Conservation (phyloP, 2,797 vertebrate genomes). For the Gorsachius magnificus region DNA sequence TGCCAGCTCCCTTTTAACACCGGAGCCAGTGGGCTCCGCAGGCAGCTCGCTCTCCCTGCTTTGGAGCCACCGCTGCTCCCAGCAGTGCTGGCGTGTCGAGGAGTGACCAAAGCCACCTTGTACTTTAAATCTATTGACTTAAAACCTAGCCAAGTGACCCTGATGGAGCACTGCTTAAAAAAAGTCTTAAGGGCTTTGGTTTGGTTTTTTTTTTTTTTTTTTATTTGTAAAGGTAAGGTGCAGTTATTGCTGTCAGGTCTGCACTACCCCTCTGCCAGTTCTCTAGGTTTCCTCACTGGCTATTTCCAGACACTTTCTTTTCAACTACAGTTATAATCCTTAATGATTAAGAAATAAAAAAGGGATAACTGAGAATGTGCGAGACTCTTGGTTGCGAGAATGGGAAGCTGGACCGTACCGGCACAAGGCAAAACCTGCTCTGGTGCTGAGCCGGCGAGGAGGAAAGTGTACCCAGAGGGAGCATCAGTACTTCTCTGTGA, state of each 20-base stretch:
- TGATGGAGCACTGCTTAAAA: neutral
- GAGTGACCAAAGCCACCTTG: neutral
- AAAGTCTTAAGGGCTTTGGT: neutral
- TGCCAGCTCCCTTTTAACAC: neutral
- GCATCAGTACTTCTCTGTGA: neutral
- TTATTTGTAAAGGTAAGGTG: neutral
- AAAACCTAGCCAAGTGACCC: neutral
- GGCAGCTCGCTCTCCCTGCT: neutral
- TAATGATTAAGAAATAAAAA: neutral
- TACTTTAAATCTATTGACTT: neutral
- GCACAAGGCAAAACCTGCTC: neutral
- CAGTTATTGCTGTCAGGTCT: neutral
- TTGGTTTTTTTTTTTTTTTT: neutral
- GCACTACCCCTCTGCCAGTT: neutral
- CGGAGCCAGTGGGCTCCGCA: neutral
- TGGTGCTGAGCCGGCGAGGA: neutral
- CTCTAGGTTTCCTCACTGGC: neutral
- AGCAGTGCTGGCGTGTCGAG: neutral
- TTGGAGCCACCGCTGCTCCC: neutral
- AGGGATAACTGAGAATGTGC: neutral
- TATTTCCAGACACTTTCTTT: neutral
- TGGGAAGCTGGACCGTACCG: fast-evolving
- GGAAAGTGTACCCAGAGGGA: neutral
- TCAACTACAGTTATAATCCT: neutral
- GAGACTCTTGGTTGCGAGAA: neutral